Evolutionary conservation across 2,888 invertebrate genomes (phyloP).

Genomic region (Brenthis ino): DNA sequence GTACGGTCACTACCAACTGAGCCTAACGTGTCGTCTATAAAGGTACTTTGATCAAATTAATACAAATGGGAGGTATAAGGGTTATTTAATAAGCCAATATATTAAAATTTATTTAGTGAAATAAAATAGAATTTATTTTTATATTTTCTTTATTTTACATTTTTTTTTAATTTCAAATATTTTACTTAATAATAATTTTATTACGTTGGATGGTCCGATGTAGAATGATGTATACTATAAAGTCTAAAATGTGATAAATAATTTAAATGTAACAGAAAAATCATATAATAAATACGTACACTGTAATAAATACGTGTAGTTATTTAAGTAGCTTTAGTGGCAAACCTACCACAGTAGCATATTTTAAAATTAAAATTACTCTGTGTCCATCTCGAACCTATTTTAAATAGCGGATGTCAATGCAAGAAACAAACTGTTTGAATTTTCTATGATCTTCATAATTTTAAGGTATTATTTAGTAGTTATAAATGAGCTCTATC

Average conservation of each 20-base stretch:
- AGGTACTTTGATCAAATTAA: too few species aligned
- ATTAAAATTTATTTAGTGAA: neutral
- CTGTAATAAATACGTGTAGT: neutral
- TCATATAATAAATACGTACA: constrained; percentile 5
- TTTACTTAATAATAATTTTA: constrained; percentile 2
- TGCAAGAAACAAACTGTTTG: neutral
- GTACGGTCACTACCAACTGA: too few species aligned
- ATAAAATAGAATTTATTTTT: constrained; percentile 7
- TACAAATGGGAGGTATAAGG: too few species aligned
- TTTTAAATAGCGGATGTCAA: constrained; percentile 15
- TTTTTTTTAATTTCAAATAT: constrained; percentile 7
- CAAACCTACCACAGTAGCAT: constrained; percentile 63
- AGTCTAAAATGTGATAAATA: neutral
- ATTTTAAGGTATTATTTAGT: too few species aligned
- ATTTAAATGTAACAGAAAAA: neutral
- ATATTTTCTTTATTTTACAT: constrained; percentile 6
- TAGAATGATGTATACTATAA: constrained; percentile 1
- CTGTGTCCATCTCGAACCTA: constrained; percentile 55
- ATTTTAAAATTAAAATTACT: constrained; percentile 67
- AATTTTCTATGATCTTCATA: too few species aligned
- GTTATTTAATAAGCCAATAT: too few species aligned
- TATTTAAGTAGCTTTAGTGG: constrained; percentile 33
- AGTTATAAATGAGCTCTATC: too few species aligned
- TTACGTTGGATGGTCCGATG: constrained; percentile 9
- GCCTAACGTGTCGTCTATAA: too few species aligned